Evolutionary conservation across 2,888 invertebrate species (phyloP), one percentile per base, ranked within the genome.

Genomic region (Caenorhabditis sp.): DNA sequence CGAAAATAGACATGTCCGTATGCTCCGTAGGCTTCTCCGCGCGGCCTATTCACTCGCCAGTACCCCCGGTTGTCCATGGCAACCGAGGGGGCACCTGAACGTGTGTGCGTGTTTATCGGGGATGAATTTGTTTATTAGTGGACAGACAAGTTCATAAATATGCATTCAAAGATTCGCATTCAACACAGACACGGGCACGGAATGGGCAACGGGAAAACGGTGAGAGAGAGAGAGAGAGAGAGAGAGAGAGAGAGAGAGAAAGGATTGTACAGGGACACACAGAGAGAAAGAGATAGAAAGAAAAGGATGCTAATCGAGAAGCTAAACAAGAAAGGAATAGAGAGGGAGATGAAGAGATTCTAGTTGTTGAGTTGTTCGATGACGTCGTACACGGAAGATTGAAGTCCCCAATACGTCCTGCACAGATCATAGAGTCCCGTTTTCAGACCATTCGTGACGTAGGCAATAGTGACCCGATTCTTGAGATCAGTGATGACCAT

Each of bases 371-470:
- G 27, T 27, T 76, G 56, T 46, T 80, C 78, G 39, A 82, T 52
- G 9, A 77, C 68, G 43, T 82, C 82, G 50, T 82, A 82, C 4
- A 80, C 74, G n/a, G 80, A 72, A 9, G 65, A 63, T 30, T 80
- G 80, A 2, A 82, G 72, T 48, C 66, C 35, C 66, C 58, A 77
- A 48, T 79, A 82, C 9, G 82, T 80, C 50, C 78, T 56, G 71
- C 82, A 82, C 37, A 80, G 45, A 37, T 78, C 76, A 46, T 82
- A 80, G 17, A 81, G 70, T 45, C 82, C 82, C 8, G 79, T 79
- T 58, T 84, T 84, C 52, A 84, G 62, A 13, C 80, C 84, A 52
- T 84, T 84, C 32, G 79, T 80, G 37, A 80, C 80, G 52, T 84
- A 84, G 46, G 80, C 76, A 13, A 84, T 74, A 1, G 81, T 76